Conservation (phyloP, 2,113 vertebrate genomes). For the Polypterus bichir region DNA sequence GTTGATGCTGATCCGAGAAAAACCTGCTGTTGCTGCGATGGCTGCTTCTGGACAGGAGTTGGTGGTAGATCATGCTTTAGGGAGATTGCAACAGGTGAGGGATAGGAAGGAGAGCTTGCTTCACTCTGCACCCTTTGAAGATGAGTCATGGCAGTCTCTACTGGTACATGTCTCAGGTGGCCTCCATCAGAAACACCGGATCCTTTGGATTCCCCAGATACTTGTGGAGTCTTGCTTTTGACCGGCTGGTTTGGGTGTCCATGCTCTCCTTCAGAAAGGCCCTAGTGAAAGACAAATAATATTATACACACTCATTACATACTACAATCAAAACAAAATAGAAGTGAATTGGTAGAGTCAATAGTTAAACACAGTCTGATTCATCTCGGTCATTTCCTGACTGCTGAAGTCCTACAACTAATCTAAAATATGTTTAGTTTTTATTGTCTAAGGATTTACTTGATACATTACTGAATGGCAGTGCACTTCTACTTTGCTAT, state of each 20-base stretch:
- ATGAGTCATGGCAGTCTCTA: conserved; percentile 59
- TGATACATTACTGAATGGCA: too few relatives aligned
- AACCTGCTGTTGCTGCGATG: conserved; percentile 43
- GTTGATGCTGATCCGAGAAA: conserved; percentile 46
- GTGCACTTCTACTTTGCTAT: too few relatives aligned
- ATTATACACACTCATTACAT: too few relatives aligned
- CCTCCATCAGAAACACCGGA: conserved; percentile 42
- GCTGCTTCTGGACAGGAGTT: conserved; percentile 50
- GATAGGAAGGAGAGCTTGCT: conserved; percentile 67
- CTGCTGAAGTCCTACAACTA: too few relatives aligned
- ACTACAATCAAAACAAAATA: too few relatives aligned
- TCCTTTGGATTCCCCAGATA: conserved; percentile 68
- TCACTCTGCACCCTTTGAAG: conserved; percentile 62
- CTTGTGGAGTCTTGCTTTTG: conserved; percentile 66
- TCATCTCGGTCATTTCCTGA: too few relatives aligned
- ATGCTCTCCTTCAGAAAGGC: conserved; percentile 60
- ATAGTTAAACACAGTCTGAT: too few relatives aligned
- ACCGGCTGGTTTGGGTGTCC: conserved; percentile 45
- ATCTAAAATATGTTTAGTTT: too few relatives aligned
- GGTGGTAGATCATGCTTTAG: conserved; percentile 65
- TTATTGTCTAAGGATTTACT: too few relatives aligned
- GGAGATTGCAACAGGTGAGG: conserved; percentile 61
- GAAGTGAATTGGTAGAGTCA: too few relatives aligned
- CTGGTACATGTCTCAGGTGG: conserved; percentile 57
- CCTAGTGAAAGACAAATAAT: conserved; percentile 35